phyloP scores from a whole-genome alignment of 2,888 invertebrate genomes.

The Xestoiulus laeticollis region DNA sequence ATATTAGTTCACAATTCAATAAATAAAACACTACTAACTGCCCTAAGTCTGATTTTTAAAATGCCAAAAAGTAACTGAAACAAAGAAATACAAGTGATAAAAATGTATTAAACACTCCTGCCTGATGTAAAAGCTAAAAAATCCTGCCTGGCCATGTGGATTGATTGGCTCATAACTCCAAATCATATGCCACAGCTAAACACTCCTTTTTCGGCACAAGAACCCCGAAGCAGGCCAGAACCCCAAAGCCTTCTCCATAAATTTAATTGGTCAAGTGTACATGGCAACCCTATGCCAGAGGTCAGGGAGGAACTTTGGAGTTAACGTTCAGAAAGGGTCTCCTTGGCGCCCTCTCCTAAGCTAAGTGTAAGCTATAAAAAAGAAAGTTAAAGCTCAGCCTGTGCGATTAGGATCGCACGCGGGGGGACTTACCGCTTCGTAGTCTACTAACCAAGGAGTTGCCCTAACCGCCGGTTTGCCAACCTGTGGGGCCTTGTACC shows the following conservation, averaged over 20 bases:
- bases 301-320: neutral
- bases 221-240: neutral
- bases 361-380: neutral
- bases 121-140: neutral
- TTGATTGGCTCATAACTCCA: neutral
- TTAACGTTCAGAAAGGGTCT: neutral
- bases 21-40: neutral
- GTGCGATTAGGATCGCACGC: neutral
- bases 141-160: neutral
- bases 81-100: neutral
- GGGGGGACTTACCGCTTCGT: conserved; percentile 28
- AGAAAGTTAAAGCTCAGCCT: neutral
- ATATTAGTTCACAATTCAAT: too few species aligned
- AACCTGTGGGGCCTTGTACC: neutral
- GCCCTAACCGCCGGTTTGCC: neutral
- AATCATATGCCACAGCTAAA: neutral
- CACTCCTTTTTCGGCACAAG: neutral
- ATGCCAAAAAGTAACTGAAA: neutral
- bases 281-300: neutral
- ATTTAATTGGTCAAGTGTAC: neutral
- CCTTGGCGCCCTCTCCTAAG: neutral
- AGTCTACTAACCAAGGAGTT: conserved; percentile 10
- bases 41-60: neutral
- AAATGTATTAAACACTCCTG: neutral
- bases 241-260: neutral